Conservation (phyloP, 2,113 vertebrate species). For the Silurus asotus region DNA sequence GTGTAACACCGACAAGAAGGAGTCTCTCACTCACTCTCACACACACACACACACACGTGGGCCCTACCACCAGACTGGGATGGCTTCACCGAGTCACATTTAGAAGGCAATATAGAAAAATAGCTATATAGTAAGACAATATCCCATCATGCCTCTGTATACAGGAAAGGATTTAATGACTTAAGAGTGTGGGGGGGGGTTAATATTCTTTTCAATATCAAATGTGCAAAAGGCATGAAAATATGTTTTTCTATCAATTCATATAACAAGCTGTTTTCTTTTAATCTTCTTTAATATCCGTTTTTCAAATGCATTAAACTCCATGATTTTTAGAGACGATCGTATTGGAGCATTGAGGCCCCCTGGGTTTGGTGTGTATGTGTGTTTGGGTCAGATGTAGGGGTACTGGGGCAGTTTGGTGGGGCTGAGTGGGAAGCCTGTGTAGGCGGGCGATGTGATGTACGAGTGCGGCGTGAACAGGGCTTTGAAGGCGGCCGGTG, state of each 20-base stretch:
- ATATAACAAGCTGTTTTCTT: slow-evolving; percentile 45
- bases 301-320: slow-evolving; percentile 60
- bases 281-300: slow-evolving; percentile 75
- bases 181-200: slow-evolving; percentile 58
- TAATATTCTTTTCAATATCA: slow-evolving; percentile 58
- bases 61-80: slow-evolving; percentile 84
- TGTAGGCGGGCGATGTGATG: slow-evolving; percentile 87
- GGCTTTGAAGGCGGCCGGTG: slow-evolving; percentile 83
- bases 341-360: not conserved
- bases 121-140: slow-evolving; percentile 63
- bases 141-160: slow-evolving; percentile 58
- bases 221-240: slow-evolving; percentile 94
- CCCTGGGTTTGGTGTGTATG: not conserved
- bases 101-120: slow-evolving; percentile 96
- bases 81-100: slow-evolving; percentile 89
- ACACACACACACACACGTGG: slow-evolving; percentile 75
- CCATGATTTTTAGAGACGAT: slow-evolving; percentile 58
- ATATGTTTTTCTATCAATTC: slow-evolving; percentile 59
- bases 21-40: slow-evolving; percentile 46
- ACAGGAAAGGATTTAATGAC: slow-evolving; percentile 76
- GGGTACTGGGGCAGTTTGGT: slow-evolving; percentile 95
- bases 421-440: slow-evolving; percentile 92
- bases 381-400: slow-evolving; percentile 77
- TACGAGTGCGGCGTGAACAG: slow-evolving; percentile 88
- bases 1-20: slow-evolving; percentile 75